Base-by-base conservation (phyloP, 1,140 invertebrate genomes). In the Coelopa frigida region DNA sequence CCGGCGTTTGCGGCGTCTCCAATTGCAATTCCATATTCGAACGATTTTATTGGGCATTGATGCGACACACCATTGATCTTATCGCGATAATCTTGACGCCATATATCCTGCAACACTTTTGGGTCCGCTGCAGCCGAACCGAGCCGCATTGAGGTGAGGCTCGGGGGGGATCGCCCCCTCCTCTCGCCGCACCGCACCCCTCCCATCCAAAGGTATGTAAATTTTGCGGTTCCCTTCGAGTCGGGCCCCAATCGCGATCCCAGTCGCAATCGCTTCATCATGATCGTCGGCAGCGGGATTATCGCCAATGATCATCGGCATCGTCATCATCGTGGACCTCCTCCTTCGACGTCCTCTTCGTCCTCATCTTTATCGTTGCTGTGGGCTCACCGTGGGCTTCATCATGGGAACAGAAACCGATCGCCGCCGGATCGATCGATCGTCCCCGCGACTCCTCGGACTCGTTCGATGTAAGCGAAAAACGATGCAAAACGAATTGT, bases 1-100 rank as follows among this genome's bases (percentile, higher is more conserved):
- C n/a, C n/a, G n/a, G n/a, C n/a, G 29, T 44, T 33, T 42, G 44
- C 49, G 44, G 49, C 49, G 39, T 22, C 44, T n/a, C n/a, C n/a
- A 46, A 47, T 47, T 47, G 49, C 49, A 47, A 51, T 43, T 46
- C 40, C 45, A 51, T 51, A 51, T 44, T 51, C 44, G 49, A 51
- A 41, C 46, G 35, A 44, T 51, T 51, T 51, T 51, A 51, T 51
- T 51, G 46, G 37, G 50, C 50, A 51, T 44, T 51, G 46, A 51
- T 51, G 38, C 47, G 51, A 52, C 48, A 49, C 32, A 29, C 51
- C 44, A 49, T 52, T 50, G 51, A 52, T 52, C 51, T 52, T 52
- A 49, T 52, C 47, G 42, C 42, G 39, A 45, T 49, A 48, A 52
- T 52, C 51, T 52, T 52, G 51, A 52, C 51, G 51, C 51, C 51